phyloP scores from a whole-genome alignment of 2,797 vertebrate genomes.

The Tokudaia tokunoshimensis region DNA sequence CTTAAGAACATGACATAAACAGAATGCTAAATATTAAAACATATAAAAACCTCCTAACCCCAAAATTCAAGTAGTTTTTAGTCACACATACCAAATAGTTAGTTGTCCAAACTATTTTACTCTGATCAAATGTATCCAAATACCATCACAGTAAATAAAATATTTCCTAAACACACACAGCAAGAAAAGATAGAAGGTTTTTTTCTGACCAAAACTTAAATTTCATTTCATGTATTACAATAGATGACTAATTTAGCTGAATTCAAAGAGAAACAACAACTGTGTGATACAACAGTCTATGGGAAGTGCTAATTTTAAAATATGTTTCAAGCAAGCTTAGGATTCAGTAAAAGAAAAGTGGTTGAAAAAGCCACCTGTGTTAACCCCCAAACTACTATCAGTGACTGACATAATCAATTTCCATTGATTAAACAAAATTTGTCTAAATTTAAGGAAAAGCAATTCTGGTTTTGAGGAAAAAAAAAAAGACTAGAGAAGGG shows the following conservation, averaged over 20 bases:
- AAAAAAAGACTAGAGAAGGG: neutral
- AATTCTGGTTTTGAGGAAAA: slow-evolving; percentile 41
- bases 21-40: slow-evolving; percentile 40
- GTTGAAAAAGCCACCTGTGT: neutral
- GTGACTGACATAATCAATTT: slow-evolving; percentile 61
- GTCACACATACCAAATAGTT: neutral
- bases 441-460: slow-evolving; percentile 58
- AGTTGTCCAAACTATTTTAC: slow-evolving; percentile 49
- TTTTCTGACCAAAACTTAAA: slow-evolving; percentile 15
- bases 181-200: slow-evolving; percentile 11
- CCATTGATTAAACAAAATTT: slow-evolving; percentile 51
- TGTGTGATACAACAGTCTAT: neutral
- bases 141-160: slow-evolving; percentile 20
- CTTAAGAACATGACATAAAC: slow-evolving; percentile 60
- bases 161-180: slow-evolving; percentile 63
- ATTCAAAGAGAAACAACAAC: slow-evolving; percentile 7
- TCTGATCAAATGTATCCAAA: slow-evolving; percentile 42
- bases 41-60: neutral
- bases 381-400: slow-evolving; percentile 23
- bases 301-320: slow-evolving; percentile 42
- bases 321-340: slow-evolving; percentile 17
- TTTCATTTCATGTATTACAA: slow-evolving; percentile 21
- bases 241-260: neutral
- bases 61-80: slow-evolving; percentile 39
- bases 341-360: slow-evolving; percentile 34